phyloP scores from a whole-genome alignment of 2,797 vertebrate genomes.

The Podarcis siculus region DNA sequence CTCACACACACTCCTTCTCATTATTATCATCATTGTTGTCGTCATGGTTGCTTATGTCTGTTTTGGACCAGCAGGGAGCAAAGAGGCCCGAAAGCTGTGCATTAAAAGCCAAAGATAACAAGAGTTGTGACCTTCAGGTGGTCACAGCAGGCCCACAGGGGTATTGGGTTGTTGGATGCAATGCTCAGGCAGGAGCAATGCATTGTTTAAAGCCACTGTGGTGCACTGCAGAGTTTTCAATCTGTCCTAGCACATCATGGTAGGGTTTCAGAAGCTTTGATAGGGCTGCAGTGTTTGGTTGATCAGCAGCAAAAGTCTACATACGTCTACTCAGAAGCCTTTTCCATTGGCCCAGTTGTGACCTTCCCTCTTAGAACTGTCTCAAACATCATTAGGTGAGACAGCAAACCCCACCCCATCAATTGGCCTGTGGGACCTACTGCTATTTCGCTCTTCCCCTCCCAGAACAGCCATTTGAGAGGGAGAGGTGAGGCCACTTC shows the following conservation, averaged over 20 bases:
- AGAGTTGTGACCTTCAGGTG: neutral
- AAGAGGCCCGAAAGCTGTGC: rapidly evolving
- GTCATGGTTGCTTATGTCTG: neutral
- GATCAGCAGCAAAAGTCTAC: neutral
- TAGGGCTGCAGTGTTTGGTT: neutral
- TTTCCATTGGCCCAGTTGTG: neutral
- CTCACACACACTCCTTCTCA: neutral
- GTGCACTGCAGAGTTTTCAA: neutral
- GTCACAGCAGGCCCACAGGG: neutral
- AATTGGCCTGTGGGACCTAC: too few relatives aligned
- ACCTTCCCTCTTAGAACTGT: neutral
- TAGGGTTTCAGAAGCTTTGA: neutral
- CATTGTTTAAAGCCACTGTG: neutral
- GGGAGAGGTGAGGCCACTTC: too few relatives aligned
- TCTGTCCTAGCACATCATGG: rapidly evolving
- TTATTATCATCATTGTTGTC: too few relatives aligned
- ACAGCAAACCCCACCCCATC: too few relatives aligned
- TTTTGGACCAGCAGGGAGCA: neutral
- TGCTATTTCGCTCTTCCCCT: too few relatives aligned
- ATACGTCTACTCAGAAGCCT: neutral
- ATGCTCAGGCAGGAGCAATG: neutral
- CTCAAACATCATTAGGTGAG: too few relatives aligned
- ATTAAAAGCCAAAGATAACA: neutral
- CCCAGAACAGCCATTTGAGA: too few relatives aligned
- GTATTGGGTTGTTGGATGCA: neutral